Conservation (phyloP, 2,797 vertebrate species). For the Coendou prehensilis region DNA sequence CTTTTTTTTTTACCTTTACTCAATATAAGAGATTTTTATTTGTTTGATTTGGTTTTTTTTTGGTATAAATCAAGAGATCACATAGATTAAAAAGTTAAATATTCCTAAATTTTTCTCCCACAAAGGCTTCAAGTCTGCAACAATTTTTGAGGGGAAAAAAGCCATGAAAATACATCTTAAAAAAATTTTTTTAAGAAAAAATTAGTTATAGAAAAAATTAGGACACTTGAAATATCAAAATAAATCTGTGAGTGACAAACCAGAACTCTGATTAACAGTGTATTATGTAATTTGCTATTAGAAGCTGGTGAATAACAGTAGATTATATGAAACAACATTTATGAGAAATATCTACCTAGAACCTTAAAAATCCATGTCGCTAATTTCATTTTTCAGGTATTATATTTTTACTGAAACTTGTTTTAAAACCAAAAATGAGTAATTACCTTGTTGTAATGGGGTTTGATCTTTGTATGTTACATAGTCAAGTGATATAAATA, state of each 20-base stretch:
- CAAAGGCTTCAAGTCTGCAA: background rate
- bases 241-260: conserved; percentile 64
- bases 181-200: conserved; percentile 22
- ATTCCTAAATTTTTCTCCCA: conserved; percentile 2
- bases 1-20: background rate
- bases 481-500: background rate
- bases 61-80: background rate
- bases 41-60: background rate
- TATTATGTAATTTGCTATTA: conserved; percentile 27
- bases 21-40: background rate
- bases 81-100: background rate
- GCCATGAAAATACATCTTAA: background rate
- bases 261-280: conserved; percentile 35
- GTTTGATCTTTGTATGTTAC: background rate
- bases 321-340: conserved; percentile 17
- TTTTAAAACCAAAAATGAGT: background rate
- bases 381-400: background rate
- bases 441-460: background rate
- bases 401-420: background rate
- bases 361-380: background rate
- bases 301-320: background rate
- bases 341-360: background rate
- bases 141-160: background rate
- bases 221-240: conserved; percentile 61
- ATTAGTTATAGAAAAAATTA: conserved; percentile 48